Percentiles rank a stretch among this genome's conserved stretches.
These are phyloP conservation scores for Xanthorhoe designata DNA, from an alignment of 2,888 invertebrate species.

Conservation along the genomic window DNA sequence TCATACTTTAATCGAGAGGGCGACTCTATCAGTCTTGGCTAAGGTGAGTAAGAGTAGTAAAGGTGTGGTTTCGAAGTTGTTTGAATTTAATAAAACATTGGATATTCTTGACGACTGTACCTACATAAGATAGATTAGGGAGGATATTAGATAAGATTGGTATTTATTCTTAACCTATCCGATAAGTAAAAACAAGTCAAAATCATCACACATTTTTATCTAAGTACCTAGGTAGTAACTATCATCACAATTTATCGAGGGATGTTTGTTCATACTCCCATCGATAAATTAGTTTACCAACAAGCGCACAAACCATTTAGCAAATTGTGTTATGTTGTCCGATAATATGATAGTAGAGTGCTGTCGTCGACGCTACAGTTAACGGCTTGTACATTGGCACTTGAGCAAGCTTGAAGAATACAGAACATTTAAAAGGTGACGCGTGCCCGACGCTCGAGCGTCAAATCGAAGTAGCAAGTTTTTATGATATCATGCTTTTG, in stretches of 20 bases:
- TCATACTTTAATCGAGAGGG: no score
- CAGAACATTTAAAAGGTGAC: neutral
- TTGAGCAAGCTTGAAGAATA: neutral
- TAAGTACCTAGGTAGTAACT: no score
- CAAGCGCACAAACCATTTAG: slow-evolving; percentile 3
- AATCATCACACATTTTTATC: neutral
- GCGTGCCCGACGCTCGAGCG: neutral
- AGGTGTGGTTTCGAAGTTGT: no score
- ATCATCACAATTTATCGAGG: neutral
- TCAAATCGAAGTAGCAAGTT: neutral
- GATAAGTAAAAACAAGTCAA: neutral
- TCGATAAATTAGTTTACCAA: slow-evolving; percentile 1
- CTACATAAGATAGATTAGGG: neutral
- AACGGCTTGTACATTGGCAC: neutral
- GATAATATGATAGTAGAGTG: slow-evolving; percentile 4
- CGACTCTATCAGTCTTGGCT: no score
- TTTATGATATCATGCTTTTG: neutral
- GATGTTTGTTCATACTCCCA: neutral
- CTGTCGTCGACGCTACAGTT: neutral
- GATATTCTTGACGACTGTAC: neutral
- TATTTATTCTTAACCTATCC: no score
- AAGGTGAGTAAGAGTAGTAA: no score
- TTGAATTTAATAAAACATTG: no score
- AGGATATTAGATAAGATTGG: neutral
- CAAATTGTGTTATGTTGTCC: slow-evolving; percentile 1